A percentile compares a stretch with the other conserved stretches of the same genome.
Evolutionary conservation across 2,797 vertebrate genomes (phyloP).

Genomic region (Xerus rutilus): DNA sequence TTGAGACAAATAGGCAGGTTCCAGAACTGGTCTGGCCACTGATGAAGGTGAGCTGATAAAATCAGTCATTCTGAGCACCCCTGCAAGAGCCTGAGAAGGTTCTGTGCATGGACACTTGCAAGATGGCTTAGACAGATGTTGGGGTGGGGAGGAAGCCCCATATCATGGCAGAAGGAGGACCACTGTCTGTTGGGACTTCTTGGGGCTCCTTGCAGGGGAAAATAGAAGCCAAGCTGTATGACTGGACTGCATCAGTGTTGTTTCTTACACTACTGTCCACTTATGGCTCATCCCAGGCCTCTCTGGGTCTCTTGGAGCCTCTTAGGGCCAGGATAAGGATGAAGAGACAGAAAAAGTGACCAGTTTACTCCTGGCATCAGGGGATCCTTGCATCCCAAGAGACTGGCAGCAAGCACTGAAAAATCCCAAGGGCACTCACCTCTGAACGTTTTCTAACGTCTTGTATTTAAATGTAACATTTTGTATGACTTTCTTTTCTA

Average conservation of each 20-base stretch:
- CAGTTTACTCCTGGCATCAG: neutral
- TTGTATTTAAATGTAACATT: neutral
- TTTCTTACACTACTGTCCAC: too few relatives aligned
- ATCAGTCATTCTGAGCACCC: too few relatives aligned
- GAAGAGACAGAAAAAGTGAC: neutral
- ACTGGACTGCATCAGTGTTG: too few relatives aligned
- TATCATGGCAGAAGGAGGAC: neutral
- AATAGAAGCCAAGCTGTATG: neutral
- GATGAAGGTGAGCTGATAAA: neutral
- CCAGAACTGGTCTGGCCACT: too few relatives aligned
- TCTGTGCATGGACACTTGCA: neutral
- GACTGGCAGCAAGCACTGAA: too few relatives aligned
- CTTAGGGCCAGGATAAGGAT: neutral
- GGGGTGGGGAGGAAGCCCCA: neutral
- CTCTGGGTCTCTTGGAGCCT: neutral
- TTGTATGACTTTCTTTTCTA: neutral
- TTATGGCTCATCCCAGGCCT: too few relatives aligned
- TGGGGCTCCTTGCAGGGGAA: fast-evolving
- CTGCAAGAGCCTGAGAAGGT: neutral
- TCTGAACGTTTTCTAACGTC: neutral
- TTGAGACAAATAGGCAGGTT: too few relatives aligned
- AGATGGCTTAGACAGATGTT: too few relatives aligned
- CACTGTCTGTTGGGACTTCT: neutral
- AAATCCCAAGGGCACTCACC: too few relatives aligned
- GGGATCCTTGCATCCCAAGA: neutral